Conservation (phyloP, 2,113 vertebrate species). For the Meleagris gallopavo region DNA sequence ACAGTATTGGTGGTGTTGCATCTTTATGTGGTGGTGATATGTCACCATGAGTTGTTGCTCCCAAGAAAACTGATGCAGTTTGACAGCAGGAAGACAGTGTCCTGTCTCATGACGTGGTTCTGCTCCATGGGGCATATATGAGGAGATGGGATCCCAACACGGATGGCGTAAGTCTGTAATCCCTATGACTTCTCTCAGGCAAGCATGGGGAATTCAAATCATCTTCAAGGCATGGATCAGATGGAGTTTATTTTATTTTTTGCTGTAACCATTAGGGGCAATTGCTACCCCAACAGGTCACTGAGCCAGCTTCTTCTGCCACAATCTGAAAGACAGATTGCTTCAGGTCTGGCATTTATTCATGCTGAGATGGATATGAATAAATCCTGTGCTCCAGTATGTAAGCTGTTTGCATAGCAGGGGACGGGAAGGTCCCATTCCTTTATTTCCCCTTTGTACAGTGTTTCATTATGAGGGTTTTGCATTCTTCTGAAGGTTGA, state of each 20-base stretch:
- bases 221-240: background rate
- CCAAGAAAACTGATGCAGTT: background rate
- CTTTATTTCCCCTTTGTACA: background rate
- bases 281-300: slow-evolving; percentile 18
- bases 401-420: background rate
- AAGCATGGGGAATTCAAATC: background rate
- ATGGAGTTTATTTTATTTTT: slow-evolving; percentile 10
- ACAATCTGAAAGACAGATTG: background rate
- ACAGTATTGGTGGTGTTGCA: background rate
- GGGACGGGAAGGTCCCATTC: background rate
- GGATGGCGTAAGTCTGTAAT: background rate
- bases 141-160: slow-evolving; percentile 3
- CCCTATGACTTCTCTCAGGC: background rate
- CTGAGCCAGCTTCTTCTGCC: slow-evolving; percentile 13
- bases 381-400: background rate
- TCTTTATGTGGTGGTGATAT: background rate
- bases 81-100: background rate
- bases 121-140: background rate
- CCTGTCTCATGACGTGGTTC: slow-evolving; percentile 9
- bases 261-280: slow-evolving; percentile 19
- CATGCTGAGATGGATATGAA: background rate
- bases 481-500: background rate
- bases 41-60: background rate
- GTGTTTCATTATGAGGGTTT: background rate
- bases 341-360: slow-evolving; percentile 22